phyloP scores from a whole-genome alignment of 2,797 vertebrate genomes.

The Leucoraja ocellata region DNA sequence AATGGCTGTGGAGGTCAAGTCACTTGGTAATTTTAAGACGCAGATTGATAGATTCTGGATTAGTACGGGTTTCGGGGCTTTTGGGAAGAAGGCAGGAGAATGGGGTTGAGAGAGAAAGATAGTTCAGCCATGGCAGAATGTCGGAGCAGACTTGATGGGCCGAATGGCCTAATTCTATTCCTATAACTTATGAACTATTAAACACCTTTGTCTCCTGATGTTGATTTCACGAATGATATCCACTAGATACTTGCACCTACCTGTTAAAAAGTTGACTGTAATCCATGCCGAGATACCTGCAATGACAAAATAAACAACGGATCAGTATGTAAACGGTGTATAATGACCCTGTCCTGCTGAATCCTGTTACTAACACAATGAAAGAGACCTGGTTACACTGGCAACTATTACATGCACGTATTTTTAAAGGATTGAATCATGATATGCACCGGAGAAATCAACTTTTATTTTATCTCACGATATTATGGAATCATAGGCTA shows the following conservation, averaged over 20 bases:
- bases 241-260: constrained; percentile 51
- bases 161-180: no score
- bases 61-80: no score
- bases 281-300: constrained; percentile 89
- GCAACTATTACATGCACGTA: background rate
- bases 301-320: constrained; percentile 41
- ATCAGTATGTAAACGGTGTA: background rate
- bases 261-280: constrained; percentile 86
- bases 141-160: no score
- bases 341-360: background rate
- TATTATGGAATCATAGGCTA: background rate
- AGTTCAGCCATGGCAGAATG: no score
- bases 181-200: no score
- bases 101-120: no score
- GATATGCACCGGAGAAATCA: background rate
- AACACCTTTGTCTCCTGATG: background rate
- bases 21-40: no score
- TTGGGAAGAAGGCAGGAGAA: no score
- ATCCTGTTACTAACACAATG: background rate
- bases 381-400: background rate
- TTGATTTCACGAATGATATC: background rate
- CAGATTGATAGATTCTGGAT: no score
- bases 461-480: background rate
- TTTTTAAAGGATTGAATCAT: background rate
- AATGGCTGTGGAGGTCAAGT: no score